A percentile compares a stretch with the other conserved stretches of the same genome.
phyloP scores from a whole-genome alignment of 2,113 vertebrate genomes.

The Lontra canadensis region DNA sequence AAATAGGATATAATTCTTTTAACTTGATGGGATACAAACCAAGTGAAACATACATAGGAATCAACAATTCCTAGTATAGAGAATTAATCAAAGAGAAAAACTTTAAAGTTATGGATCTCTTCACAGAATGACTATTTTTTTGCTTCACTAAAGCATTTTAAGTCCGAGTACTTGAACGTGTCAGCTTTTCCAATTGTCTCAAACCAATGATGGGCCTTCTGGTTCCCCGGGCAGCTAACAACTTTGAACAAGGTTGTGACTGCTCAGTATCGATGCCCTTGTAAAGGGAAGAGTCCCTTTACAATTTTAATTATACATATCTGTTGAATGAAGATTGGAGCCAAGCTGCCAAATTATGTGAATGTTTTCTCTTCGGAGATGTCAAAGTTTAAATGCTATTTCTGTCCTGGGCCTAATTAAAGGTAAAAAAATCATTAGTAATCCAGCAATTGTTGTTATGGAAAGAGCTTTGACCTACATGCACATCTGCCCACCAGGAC shows the following conservation, averaged over 20 bases:
- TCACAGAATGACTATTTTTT: background rate
- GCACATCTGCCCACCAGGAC: conserved; percentile 19
- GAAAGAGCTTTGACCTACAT: conserved; percentile 50
- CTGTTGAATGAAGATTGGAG: background rate
- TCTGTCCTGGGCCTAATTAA: conserved; percentile 53
- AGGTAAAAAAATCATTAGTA: conserved; percentile 41
- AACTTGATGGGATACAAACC: background rate
- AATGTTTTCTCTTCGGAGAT: conserved; percentile 13
- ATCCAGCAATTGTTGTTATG: background rate
- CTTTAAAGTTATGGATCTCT: background rate
- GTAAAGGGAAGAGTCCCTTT: background rate
- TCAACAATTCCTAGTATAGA: background rate
- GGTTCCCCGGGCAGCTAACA: background rate
- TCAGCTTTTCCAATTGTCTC: conserved; percentile 11
- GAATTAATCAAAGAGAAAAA: background rate
- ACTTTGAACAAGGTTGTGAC: background rate
- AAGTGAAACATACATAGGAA: background rate
- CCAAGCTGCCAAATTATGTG: background rate
- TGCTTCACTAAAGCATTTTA: background rate
- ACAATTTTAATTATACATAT: background rate
- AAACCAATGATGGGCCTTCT: conserved; percentile 11
- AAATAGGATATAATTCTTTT: background rate
- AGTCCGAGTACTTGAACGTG: background rate
- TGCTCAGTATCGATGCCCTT: background rate
- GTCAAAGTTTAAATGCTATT: conserved; percentile 45